Evolutionary conservation across 2,888 invertebrate species (phyloP).

Genomic region (Diplazon laetatorius): DNA sequence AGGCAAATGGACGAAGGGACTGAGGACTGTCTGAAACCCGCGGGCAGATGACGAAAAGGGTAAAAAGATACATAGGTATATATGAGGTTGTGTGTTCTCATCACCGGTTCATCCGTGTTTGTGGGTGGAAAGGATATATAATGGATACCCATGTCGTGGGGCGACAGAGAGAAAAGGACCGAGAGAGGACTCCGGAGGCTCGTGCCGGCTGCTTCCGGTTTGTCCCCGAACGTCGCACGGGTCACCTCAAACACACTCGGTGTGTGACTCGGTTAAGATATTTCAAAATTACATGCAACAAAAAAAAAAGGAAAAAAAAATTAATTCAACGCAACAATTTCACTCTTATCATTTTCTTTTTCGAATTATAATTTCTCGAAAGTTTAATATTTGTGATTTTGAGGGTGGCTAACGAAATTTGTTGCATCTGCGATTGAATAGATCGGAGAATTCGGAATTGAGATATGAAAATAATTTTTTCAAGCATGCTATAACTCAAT

Average conservation of each 20-base stretch:
- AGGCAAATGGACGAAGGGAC: slow-evolving; percentile 35
- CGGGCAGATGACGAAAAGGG: slow-evolving; percentile 70
- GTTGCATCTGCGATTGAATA: too few relatives aligned
- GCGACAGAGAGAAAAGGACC: too few relatives aligned
- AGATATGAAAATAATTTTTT: too few relatives aligned
- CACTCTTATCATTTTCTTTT: slow-evolving; percentile 7
- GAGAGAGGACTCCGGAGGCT: slow-evolving; percentile 61
- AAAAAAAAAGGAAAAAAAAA: too few relatives aligned
- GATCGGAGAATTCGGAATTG: too few relatives aligned
- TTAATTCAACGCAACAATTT: background rate
- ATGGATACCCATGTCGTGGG: slow-evolving; percentile 9
- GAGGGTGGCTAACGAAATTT: background rate
- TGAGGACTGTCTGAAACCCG: slow-evolving; percentile 29
- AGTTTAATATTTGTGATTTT: background rate
- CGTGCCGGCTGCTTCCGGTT: slow-evolving; percentile 79
- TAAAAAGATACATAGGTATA: slow-evolving; percentile 65
- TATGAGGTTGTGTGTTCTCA: slow-evolving; percentile 68
- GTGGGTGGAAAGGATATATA: slow-evolving; percentile 13
- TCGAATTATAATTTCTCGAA: too few relatives aligned
- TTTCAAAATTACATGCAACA: slow-evolving; percentile 5
- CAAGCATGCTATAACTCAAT: too few relatives aligned
- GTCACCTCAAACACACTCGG: background rate
- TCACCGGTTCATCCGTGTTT: slow-evolving; percentile 52
- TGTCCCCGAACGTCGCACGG: slow-evolving; percentile 56
- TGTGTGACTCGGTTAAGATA: slow-evolving; percentile 44